Evolutionary conservation across 1,140 invertebrate species (phyloP), one percentile per base, ranked within the genome.

Genomic region (Drosophila micromelanica): DNA sequence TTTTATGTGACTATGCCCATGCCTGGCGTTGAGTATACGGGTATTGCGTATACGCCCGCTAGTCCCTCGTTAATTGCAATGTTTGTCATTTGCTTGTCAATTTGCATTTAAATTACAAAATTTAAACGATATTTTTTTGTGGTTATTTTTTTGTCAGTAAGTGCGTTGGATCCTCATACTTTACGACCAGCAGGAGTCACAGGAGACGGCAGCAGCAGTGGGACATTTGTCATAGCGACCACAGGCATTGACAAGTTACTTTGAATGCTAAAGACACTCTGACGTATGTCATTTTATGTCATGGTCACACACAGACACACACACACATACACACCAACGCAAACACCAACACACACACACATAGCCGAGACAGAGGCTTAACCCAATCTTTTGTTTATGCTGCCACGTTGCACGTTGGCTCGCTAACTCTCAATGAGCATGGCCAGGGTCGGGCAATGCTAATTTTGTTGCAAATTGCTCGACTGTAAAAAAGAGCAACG

Each of bases 101-200:
- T 89, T 89, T 89, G 84, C 84, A 89, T 89, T 89, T 89, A 89
- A 89, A 89, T 89, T 89, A 89, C 84, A 89, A 89, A 89, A 84
- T 89, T 89, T 89, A 89, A 89, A 80, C 76, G 79, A 15, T 76
- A 32, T 70, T 64, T 57, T 60, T 64, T 61, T 40, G 52, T 55
- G 52, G 46, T 55, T 56, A 11, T 45, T 20, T 38, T 40, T 43
- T 35, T 59, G 43, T 35, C 43, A 51, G 42, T 45, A 56, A 51
- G 15, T 61, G 59, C 46, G 46, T 43, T 72, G 13, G 2, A n/a
- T 20, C 13, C 30, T 59, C 52, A 46, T 49, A 56, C 54, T 74
- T 55, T 59, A 68, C 52, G 65, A 64, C 45, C 72, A 70, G 23
- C 45, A 38, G 11, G 40, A 30, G 51, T 20, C 11, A 8, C 27